Base-by-base conservation (phyloP, 1,140 invertebrate genomes). In the Temnothorax nylanderi region DNA sequence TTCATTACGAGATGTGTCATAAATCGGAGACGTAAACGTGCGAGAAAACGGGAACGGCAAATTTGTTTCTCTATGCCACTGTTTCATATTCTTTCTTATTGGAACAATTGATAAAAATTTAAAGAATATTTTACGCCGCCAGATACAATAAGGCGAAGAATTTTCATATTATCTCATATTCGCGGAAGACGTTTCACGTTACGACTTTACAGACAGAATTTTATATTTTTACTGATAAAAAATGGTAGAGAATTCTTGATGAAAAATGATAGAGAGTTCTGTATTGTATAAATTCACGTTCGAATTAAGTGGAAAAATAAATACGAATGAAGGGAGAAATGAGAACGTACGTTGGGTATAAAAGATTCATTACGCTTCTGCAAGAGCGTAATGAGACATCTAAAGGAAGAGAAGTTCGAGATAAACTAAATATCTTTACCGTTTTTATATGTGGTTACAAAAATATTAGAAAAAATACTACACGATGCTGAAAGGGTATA, bases 221-320 rank as follows among this genome's bases (percentile, higher is more conserved):
- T 58, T 82, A 74, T 16, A 56, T 72, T 34, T 81, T 54, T 18
- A 72, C 37, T 32, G 78, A 58, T 44, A 71, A 81, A 81, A 58
- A 58, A 32, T 71, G 34, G 51, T 51, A 56, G 21, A 56, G 13
- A 76, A n/a, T 18, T 37, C 32, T 56, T 44, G n/a, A 65, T 65
- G 62, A 65, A 65, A 65, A 65, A 37, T 64, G 60, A 7, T 64
- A 18, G 60, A 26, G 11, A 75, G 49, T 58, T 37, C 34, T 32
- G 32, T 7, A 18, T 18, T 34, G n/a, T n/a, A 41, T 65, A 80
- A 80, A 32, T 78, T 44, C 60, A 65, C 16, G 34, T 80, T 69
- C 47, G 47, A 41, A 56, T 80, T 82, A 72, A 82, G 21, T 51
- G 51, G 5, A 13, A 72, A 82, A 74, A 60, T 82, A 72, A 34